These are phyloP conservation scores for Solenodon paradoxus DNA, from an alignment of 2,113 vertebrate genomes.

Conservation along the genomic window DNA sequence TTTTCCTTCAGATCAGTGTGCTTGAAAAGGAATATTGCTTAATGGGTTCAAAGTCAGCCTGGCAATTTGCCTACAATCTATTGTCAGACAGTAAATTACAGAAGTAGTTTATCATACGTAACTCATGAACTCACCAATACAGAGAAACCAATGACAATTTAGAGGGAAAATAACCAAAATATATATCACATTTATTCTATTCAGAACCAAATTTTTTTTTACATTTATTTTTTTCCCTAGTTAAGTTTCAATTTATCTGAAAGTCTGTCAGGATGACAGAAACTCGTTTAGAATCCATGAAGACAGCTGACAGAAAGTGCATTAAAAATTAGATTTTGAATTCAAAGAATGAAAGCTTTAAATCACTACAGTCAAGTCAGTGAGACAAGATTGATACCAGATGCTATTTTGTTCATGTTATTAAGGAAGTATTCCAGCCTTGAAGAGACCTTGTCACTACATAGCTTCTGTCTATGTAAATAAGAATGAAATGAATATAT, in stretches of 20 bases:
- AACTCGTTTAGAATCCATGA: conserved; percentile 85
- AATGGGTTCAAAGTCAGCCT: conserved; percentile 35
- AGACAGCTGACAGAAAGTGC: conserved; percentile 85
- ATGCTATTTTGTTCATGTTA: conserved; percentile 86
- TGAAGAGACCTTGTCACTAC: conserved; percentile 87
- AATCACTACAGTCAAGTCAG: conserved; percentile 83
- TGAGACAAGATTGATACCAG: conserved; percentile 86
- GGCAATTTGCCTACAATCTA: conserved; percentile 17
- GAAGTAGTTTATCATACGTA: conserved; percentile 29
- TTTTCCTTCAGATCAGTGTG: conserved; percentile 44
- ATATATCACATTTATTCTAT: conserved; percentile 66
- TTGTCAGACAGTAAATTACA: conserved; percentile 51
- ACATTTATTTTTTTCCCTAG: conserved; percentile 76
- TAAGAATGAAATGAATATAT: conserved; percentile 82
- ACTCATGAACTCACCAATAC: conserved; percentile 27
- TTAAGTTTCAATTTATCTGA: conserved; percentile 84
- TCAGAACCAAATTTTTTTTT: conserved; percentile 73
- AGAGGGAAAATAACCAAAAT: conserved; percentile 35
- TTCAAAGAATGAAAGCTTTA: conserved; percentile 86
- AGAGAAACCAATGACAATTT: conserved; percentile 45
- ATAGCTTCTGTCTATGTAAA: conserved; percentile 86
- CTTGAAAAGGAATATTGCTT: conserved; percentile 30
- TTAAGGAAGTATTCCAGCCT: conserved; percentile 86
- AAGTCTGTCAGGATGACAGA: conserved; percentile 85
- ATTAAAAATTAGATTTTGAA: conserved; percentile 88